These are phyloP conservation scores for Chaetura pelagica DNA, from an alignment of 2,113 vertebrate genomes.

Conservation along the genomic window DNA sequence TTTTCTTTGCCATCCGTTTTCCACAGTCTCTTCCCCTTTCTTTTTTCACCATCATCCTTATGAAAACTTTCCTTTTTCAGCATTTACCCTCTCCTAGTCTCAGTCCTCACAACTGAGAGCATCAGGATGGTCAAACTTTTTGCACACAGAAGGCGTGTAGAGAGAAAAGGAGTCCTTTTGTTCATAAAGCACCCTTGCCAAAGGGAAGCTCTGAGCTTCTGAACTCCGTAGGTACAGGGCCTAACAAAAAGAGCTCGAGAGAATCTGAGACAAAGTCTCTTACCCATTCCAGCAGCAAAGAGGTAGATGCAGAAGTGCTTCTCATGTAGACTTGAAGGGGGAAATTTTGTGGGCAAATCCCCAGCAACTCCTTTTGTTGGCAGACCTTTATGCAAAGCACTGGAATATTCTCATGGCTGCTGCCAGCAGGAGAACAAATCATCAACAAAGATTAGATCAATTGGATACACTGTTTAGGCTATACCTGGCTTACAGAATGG, in stretches of 20 bases:
- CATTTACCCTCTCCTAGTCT: background rate
- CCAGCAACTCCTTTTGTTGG: constrained; percentile 40
- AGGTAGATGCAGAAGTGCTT: constrained; percentile 40
- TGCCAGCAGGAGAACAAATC: background rate
- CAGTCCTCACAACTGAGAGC: background rate
- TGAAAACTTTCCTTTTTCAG: background rate
- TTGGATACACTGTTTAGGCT: background rate
- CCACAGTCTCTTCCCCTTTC: background rate
- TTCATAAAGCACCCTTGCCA: background rate
- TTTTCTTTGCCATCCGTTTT: background rate
- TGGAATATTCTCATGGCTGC: constrained; percentile 4
- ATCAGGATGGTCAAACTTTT: background rate
- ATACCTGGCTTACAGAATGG: background rate
- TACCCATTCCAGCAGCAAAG: background rate
- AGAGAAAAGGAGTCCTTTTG: background rate
- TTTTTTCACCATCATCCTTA: background rate
- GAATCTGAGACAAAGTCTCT: background rate
- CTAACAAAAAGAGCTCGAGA: background rate
- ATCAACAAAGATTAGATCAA: background rate
- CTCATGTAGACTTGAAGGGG: background rate
- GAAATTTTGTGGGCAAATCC: constrained; percentile 18
- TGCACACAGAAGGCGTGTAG: background rate
- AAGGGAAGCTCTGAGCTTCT: background rate
- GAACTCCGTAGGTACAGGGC: background rate
- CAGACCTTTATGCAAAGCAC: constrained; percentile 34